Evolutionary conservation across 2,113 vertebrate genomes (phyloP).

Genomic region (Stercorarius parasiticus): DNA sequence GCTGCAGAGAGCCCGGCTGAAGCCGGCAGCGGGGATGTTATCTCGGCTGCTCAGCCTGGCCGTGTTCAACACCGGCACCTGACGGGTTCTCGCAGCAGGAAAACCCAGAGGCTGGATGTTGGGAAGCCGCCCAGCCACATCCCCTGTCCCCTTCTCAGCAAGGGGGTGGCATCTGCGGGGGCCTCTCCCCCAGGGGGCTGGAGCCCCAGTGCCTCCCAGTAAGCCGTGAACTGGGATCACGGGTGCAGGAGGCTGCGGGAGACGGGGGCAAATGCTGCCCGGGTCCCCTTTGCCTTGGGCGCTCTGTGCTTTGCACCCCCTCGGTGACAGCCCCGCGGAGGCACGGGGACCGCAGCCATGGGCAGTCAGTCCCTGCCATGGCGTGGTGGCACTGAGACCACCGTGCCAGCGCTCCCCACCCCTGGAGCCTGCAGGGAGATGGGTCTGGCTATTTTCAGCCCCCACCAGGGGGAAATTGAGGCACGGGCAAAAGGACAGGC

Average conservation of each 20-base stretch:
- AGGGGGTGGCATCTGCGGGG: background rate
- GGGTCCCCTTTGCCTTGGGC: background rate
- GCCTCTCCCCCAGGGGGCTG: background rate
- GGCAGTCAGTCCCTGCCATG: background rate
- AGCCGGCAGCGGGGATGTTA: background rate
- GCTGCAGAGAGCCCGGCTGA: slow-evolving; percentile 42
- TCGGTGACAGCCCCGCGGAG: fast-evolving
- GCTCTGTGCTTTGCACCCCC: background rate
- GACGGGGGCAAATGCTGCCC: fast-evolving
- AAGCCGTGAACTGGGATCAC: fast-evolving
- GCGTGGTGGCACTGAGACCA: background rate
- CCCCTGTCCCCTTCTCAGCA: background rate
- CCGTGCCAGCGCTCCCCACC: fast-evolving
- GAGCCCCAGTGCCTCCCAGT: background rate
- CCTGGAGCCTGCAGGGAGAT: fast-evolving
- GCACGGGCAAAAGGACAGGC: background rate
- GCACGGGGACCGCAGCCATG: background rate
- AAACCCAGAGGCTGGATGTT: background rate
- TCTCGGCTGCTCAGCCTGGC: background rate
- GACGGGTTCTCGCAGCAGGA: background rate
- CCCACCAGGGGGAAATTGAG: background rate
- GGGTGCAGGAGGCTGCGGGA: fast-evolving
- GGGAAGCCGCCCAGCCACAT: fast-evolving
- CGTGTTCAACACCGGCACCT: background rate
- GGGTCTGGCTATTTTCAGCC: background rate